These are phyloP conservation scores for Epinotia brunnichana DNA, from an alignment of 2,888 invertebrate genomes.

Conservation along the genomic window DNA sequence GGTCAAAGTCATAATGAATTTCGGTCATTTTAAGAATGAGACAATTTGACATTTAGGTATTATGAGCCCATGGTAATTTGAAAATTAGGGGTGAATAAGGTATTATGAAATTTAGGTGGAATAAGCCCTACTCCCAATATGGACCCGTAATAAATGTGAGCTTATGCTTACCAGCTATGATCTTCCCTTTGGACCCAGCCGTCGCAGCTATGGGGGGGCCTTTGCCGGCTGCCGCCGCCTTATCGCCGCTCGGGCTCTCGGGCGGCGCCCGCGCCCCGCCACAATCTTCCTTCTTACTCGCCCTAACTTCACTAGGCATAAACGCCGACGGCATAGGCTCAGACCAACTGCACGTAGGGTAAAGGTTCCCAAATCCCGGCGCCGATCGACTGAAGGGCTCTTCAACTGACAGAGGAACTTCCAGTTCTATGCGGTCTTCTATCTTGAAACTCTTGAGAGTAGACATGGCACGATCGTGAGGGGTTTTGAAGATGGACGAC, in stretches of 20 bases:
- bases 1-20: no score
- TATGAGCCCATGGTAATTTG: no score
- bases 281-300: neutral
- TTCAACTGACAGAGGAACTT: neutral
- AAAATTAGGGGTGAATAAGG: no score
- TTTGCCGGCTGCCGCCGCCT: conserved; percentile 36
- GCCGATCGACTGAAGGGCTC: neutral
- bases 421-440: neutral
- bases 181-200: conserved; percentile 61
- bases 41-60: no score
- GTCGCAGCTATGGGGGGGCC: conserved; percentile 51
- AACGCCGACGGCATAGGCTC: neutral
- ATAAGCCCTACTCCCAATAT: no score
- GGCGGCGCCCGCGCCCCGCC: neutral
- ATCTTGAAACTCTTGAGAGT: neutral
- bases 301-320: neutral
- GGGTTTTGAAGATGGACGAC: neutral
- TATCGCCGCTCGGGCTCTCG: neutral
- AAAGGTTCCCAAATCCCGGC: neutral
- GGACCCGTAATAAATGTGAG: no score
- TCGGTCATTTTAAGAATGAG: no score
- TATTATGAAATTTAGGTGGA: no score
- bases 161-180: conserved; percentile 66
- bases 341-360: conserved; percentile 8
- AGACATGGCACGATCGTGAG: conserved; percentile 3